phyloP scores from a whole-genome alignment of 2,113 vertebrate species.

The Mobula hypostoma region DNA sequence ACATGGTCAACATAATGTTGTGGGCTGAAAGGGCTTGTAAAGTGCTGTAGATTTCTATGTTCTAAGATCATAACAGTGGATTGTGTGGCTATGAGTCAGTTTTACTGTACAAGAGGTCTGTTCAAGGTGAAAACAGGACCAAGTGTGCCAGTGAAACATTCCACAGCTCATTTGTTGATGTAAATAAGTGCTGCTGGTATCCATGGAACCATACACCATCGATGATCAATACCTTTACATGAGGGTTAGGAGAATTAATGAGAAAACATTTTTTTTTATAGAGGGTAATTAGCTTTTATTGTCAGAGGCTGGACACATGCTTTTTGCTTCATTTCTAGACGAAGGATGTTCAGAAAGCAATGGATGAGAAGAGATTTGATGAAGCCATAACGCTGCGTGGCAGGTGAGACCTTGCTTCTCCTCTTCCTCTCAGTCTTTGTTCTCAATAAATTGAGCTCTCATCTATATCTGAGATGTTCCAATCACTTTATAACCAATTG shows the following conservation, averaged over 20 bases:
- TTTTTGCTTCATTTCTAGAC: slow-evolving; percentile 49
- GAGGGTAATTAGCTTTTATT: neutral
- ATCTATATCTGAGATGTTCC: neutral
- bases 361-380: slow-evolving; percentile 83
- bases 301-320: neutral
- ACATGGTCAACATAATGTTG: no score
- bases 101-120: no score
- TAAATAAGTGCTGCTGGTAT: neutral
- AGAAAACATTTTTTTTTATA: neutral
- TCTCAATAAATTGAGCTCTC: neutral
- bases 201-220: neutral
- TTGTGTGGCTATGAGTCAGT: no score
- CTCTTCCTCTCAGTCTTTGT: neutral
- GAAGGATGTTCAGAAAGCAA: slow-evolving; percentile 86
- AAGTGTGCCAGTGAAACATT: neutral
- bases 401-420: slow-evolving; percentile 58
- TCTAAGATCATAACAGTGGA: no score
- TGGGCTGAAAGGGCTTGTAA: no score
- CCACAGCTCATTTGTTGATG: neutral
- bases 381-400: slow-evolving; percentile 85
- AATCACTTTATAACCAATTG: neutral
- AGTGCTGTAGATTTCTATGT: no score
- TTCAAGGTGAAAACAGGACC: neutral
- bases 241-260: neutral
- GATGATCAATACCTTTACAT: neutral